phyloP scores from a whole-genome alignment of 2,888 invertebrate species.

The Zaprionus bogoriensis region DNA sequence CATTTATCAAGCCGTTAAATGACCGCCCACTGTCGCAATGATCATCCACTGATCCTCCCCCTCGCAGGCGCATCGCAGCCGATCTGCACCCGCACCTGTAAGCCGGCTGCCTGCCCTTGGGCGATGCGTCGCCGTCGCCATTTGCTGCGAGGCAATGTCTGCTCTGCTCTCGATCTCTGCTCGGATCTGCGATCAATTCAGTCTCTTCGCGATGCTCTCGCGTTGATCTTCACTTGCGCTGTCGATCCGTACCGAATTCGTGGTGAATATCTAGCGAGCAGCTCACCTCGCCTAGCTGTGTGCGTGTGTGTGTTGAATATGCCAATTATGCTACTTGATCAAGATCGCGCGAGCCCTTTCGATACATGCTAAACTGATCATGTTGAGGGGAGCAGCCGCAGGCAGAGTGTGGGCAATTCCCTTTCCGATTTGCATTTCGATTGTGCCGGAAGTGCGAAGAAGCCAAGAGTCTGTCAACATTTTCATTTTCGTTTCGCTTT shows the following conservation, averaged over 20 bases:
- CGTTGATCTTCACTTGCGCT: conserved; percentile 70
- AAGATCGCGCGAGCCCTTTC: background rate
- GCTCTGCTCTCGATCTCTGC: no score
- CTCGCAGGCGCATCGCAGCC: no score
- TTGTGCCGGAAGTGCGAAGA: conserved; percentile 27
- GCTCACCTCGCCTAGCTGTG: conserved; percentile 1
- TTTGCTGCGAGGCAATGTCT: conserved; percentile 26
- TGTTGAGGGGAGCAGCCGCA: background rate
- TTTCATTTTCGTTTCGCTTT: conserved; percentile 11
- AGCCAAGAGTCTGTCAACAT: conserved; percentile 16
- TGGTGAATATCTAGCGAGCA: conserved; percentile 23
- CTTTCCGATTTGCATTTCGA: background rate
- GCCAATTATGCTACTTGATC: background rate
- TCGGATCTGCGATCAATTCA: conserved; percentile 42
- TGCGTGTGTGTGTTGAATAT: conserved; percentile 25
- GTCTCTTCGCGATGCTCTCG: conserved; percentile 73
- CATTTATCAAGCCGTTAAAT: conserved; percentile 69
- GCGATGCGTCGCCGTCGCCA: background rate
- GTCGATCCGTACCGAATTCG: conserved; percentile 14
- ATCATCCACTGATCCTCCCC: background rate
- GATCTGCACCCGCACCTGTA: conserved; percentile 29
- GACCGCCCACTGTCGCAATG: conserved; percentile 31
- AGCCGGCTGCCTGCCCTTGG: background rate
- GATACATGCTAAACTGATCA: background rate
- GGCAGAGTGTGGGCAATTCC: background rate